Conservation (phyloP, 1,140 invertebrate genomes). For the Drosophila elegans region DNA sequence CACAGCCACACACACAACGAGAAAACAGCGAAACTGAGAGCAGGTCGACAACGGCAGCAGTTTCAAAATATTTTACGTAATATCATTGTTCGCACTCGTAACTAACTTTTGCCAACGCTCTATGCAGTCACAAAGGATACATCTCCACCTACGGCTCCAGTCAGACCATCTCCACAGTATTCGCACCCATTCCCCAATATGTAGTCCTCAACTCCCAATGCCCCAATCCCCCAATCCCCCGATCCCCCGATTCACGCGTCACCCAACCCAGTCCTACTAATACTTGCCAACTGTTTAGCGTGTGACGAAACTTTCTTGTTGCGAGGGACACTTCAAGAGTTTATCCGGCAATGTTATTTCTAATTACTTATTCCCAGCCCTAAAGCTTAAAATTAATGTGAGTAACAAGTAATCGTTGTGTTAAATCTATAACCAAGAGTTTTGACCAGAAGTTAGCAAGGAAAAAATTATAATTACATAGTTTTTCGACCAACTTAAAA, state of each 20-base stretch:
- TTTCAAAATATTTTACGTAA: conserved; percentile 84
- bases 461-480: no score
- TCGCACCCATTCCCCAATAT: neutral
- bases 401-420: no score
- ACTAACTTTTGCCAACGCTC: conserved; percentile 72
- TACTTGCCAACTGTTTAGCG: conserved; percentile 77
- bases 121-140: conserved; percentile 53
- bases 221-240: neutral
- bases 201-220: neutral
- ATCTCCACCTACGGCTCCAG: conserved; percentile 6
- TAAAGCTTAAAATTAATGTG: no score
- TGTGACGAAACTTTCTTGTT: conserved; percentile 49
- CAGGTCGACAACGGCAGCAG: conserved; percentile 50
- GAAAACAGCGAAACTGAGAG: conserved; percentile 21
- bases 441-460: no score
- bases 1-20: conserved; percentile 1
- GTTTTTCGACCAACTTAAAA: no score
- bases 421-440: no score
- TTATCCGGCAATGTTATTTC: neutral
- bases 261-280: conserved; percentile 39
- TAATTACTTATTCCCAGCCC: neutral
- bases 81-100: conserved; percentile 82
- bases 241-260: conserved; percentile 14
- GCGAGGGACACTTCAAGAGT: conserved; percentile 38
- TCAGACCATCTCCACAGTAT: conserved; percentile 1